These are phyloP conservation scores for Leistus spinibarbis DNA, from an alignment of 2,888 invertebrate species.

Conservation along the genomic window DNA sequence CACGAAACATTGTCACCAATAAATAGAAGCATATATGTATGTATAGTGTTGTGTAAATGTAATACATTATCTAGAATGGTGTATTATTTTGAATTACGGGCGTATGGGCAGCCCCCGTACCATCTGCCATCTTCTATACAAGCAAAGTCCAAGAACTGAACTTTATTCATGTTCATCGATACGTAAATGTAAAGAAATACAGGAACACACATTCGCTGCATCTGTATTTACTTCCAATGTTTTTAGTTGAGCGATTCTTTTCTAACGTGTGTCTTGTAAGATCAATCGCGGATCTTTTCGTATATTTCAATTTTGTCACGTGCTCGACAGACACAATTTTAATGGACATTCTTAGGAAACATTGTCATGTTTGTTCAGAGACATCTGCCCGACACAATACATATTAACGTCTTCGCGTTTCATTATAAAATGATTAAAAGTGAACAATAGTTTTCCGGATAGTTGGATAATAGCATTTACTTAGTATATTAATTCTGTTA, in stretches of 20 bases:
- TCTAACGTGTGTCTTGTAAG: slow-evolving; percentile 19
- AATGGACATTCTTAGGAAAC: not conserved
- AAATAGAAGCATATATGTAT: slow-evolving; percentile 27
- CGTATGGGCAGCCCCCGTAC: too few species aligned
- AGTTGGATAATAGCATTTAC: too few species aligned
- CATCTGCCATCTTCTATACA: not conserved
- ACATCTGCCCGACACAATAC: not conserved
- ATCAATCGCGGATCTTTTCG: not conserved
- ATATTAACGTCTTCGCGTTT: not conserved
- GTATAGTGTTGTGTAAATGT: not conserved
- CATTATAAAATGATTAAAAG: not conserved
- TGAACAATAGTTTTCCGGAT: not conserved
- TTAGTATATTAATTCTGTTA: too few species aligned
- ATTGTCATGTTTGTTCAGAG: not conserved
- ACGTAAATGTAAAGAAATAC: slow-evolving; percentile 15
- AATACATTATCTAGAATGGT: slow-evolving; percentile 18
- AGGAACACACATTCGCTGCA: slow-evolving; percentile 16
- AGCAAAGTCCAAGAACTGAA: not conserved
- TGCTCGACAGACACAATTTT: not conserved
- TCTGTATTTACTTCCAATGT: slow-evolving; percentile 34
- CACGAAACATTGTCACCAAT: slow-evolving; percentile 15
- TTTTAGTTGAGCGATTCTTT: slow-evolving; percentile 32
- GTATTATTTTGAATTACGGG: slow-evolving; percentile 18
- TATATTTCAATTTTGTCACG: slow-evolving; percentile 9
- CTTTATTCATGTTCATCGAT: slow-evolving; percentile 28